phyloP scores from a whole-genome alignment of 2,113 vertebrate species.

The Haemorhous mexicanus region DNA sequence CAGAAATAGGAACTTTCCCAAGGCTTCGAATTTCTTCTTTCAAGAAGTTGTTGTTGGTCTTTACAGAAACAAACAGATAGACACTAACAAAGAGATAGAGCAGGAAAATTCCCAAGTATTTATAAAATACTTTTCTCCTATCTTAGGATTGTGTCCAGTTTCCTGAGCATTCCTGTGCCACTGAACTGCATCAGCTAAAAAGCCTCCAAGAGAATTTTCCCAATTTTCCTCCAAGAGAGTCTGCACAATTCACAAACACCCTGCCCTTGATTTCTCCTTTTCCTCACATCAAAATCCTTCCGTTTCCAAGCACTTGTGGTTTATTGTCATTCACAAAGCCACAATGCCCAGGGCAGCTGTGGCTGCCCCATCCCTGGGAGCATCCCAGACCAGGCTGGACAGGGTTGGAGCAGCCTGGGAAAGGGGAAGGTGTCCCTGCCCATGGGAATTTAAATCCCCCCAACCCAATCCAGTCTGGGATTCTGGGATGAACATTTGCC shows the following conservation, averaged over 20 bases:
- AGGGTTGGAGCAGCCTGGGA: neutral
- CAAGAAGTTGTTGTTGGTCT: neutral
- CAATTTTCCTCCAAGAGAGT: neutral
- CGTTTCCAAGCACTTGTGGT: neutral
- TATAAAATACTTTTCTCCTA: neutral
- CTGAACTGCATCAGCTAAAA: neutral
- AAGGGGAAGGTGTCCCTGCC: neutral
- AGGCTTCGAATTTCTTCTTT: neutral
- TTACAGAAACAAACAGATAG: neutral
- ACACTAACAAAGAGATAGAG: neutral
- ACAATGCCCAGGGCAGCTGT: neutral
- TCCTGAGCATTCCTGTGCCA: neutral
- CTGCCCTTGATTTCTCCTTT: neutral
- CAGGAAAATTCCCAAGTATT: neutral
- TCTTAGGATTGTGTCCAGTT: neutral
- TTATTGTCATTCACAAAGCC: neutral
- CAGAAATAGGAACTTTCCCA: neutral
- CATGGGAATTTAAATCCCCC: neutral
- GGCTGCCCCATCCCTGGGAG: neutral
- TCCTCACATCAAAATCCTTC: neutral
- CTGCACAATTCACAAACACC: neutral
- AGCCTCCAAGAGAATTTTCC: neutral
- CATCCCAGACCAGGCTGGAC: neutral
- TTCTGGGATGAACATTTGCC: neutral
- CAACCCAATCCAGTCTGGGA: neutral